Percentiles rank a stretch among this genome's conserved stretches.
These are phyloP conservation scores for Camponotus floridanus DNA, from an alignment of 1,140 invertebrate genomes.

Conservation along the genomic window DNA sequence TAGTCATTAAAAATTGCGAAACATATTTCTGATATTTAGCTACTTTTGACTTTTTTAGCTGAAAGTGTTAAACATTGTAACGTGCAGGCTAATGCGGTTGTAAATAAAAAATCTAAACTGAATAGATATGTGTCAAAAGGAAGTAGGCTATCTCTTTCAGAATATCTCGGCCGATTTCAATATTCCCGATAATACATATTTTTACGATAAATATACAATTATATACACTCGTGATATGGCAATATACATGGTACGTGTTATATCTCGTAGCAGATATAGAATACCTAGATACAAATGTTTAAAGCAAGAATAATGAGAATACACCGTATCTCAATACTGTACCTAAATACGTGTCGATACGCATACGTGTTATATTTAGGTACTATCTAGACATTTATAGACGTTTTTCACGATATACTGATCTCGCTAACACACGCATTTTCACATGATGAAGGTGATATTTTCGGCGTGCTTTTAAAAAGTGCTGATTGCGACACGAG, in stretches of 20 bases:
- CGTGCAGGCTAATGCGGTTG: neutral
- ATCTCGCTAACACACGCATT: slow-evolving; percentile 14
- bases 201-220: slow-evolving; percentile 55
- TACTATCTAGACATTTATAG: neutral
- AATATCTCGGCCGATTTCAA: neutral
- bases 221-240: slow-evolving; percentile 54
- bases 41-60: neutral
- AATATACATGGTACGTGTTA: slow-evolving; percentile 33
- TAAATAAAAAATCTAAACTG: slow-evolving; percentile 18
- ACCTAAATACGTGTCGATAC: slow-evolving; percentile 16
- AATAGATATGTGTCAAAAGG: slow-evolving; percentile 22
- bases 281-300: slow-evolving; percentile 56
- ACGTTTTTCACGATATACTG: slow-evolving; percentile 2
- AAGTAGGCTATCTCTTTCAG: neutral
- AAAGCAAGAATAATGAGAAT: slow-evolving; percentile 46
- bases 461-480: slow-evolving; percentile 29
- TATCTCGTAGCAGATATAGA: slow-evolving; percentile 44
- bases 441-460: slow-evolving; percentile 32
- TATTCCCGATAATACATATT: slow-evolving; percentile 10
- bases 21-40: neutral
- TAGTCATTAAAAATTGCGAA: slow-evolving; percentile 5
- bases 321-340: slow-evolving; percentile 12
- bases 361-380: slow-evolving; percentile 5
- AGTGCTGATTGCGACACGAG: neutral
- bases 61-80: neutral